Base-by-base conservation (phyloP, 2,888 invertebrate species). In the Spilosoma lubricipeda region DNA sequence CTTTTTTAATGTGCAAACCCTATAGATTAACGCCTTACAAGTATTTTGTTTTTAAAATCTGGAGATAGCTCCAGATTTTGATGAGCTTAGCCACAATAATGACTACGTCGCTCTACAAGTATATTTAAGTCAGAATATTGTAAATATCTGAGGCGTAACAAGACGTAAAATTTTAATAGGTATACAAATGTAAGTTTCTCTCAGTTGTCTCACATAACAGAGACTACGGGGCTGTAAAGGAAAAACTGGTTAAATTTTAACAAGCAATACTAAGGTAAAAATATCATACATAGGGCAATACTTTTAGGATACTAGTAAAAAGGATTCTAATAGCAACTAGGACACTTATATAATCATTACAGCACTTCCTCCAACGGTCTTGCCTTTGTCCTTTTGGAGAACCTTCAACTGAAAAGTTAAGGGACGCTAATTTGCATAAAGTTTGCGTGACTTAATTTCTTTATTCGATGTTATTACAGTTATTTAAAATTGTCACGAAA, bases 371-470 rank as follows among this genome's bases (percentile, higher is more conserved):
- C 13, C 36, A 20, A 52, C 20, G 4, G 23, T 20, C 18, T 45
- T 18, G 15, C 42, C n/a, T 66, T 66, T 2, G 42, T 15, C 27
- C 3, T 27, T 15, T 42, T 8, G 66, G 15, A 42, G 27, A 66
- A 39, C n/a, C n/a, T 8, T 67, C 9, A 48, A n/a, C 15, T 67
- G 13, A 15, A n/a, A 64, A 63, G 45, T 30, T 20, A 48, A 59
- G 30, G 13, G 59, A 65, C 42, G 52, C 18, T 36, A 65, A 71
- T 36, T 68, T 68, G 68, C 48, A 72, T 68, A 48, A 68, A 64
- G 20, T 8, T 69, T 39, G 68, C 64, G 72, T 73, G 68, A 63
- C 48, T 63, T 42, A n/a, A n/a, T 72, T 72, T 39, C 23, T 42
- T 72, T 23, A 18, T 23, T 67, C 67, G 27, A 27, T 30, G 13